Base-by-base conservation (phyloP, 2,113 vertebrate species). In the Cinclus mexicanus region DNA sequence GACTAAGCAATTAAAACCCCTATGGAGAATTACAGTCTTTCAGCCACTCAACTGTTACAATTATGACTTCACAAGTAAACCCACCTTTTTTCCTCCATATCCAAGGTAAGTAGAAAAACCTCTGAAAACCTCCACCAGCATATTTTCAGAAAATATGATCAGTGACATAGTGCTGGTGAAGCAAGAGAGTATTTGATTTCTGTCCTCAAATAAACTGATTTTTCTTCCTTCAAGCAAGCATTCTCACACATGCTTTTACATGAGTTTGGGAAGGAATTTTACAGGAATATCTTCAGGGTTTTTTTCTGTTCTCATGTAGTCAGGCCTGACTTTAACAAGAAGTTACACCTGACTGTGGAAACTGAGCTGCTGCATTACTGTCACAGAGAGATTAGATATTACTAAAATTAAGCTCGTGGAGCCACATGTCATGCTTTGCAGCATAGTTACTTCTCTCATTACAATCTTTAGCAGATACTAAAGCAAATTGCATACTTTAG, bases 381-480 rank as follows among this genome's bases (percentile, higher is more conserved):
- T 64, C 92, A 78, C 13, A 24, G 72, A 61, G 92, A 97, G 95
- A 96, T 95, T 96, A 96, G 88, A 93, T 90, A 93, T 49, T 96
- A 90, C 92, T 93, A 96, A 93, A 96, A 96, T 97, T 96, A 95
- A 94, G 76, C 93, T 49, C 56, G 0, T 17, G 65, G 85, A 93
- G 68, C 90, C 94, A 93, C 88, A 93, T 92, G 93, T 77, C 93
- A 78, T 88, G 83, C 94, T 93, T 88, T 86, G 71, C 60, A 85
- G 88, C 92, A 83, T 67, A 96, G 94, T 94, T 93, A 55, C 90
- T 92, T 96, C 96, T 97, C 96, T 90, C 74, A 44, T 97, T 97
- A 94, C 96, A 89, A 19, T 84, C 94, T 87, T 82, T 76, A 89
- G 72, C 88, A 83, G 72, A 81, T 50, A 75, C 23, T 90, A 52